Conservation (phyloP, 2,113 vertebrate genomes). For the Penelope pileata region DNA sequence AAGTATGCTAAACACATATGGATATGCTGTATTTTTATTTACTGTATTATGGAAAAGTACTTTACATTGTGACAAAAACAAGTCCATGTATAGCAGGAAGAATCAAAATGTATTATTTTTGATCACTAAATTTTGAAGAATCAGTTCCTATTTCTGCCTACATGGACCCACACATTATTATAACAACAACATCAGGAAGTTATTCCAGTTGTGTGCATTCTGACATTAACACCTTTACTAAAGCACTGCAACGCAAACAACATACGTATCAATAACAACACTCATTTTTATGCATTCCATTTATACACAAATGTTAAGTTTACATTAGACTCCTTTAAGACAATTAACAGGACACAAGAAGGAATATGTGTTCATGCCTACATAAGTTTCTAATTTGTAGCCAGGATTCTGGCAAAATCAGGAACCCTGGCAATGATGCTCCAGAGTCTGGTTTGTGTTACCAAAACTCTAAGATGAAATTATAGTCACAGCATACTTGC, state of each 20-base stretch:
- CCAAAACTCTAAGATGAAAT: background rate
- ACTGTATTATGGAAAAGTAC: background rate
- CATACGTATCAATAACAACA: background rate
- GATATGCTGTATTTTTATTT: constrained; percentile 9
- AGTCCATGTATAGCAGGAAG: background rate
- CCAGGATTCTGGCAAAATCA: background rate
- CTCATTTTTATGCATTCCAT: background rate
- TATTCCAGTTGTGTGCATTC: background rate
- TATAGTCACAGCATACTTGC: background rate
- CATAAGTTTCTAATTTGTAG: background rate
- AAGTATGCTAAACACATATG: background rate
- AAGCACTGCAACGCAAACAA: background rate
- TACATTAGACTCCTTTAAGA: background rate
- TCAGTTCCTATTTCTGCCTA: background rate
- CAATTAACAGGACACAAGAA: background rate
- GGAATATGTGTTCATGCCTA: background rate
- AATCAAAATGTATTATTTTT: background rate
- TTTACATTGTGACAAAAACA: constrained; percentile 30
- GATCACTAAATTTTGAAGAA: constrained; percentile 5
- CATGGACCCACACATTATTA: background rate
- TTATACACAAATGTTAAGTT: background rate
- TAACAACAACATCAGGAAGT: background rate
- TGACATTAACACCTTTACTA: background rate
- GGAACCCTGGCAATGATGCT: background rate
- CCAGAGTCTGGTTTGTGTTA: background rate